These are phyloP conservation scores for Caradrina kadenii DNA, from an alignment of 2,888 invertebrate species.

Conservation along the genomic window DNA sequence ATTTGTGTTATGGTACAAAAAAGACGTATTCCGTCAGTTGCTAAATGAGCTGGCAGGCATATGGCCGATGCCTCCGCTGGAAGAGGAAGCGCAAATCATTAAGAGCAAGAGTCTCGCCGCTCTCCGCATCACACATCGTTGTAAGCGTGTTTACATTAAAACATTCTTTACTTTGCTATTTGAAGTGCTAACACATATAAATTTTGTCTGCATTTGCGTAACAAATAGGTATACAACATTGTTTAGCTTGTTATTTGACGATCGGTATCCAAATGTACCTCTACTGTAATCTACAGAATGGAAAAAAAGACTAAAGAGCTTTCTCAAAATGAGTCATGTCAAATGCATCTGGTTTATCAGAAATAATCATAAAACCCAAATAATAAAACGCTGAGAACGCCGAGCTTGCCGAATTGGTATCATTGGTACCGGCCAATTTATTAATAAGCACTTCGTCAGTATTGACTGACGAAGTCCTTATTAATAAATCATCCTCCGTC, in stretches of 20 bases:
- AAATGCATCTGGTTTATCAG: neutral
- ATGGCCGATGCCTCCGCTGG: conserved; percentile 83
- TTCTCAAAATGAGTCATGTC: conserved; percentile 26
- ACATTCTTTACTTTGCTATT: conserved; percentile 30
- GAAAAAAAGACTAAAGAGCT: neutral
- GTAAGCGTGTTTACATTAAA: conserved; percentile 68
- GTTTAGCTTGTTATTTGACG: conserved; percentile 6
- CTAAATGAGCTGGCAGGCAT: conserved; percentile 80
- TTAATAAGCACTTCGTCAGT: no score
- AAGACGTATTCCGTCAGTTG: conserved; percentile 79
- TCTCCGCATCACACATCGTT: conserved; percentile 78
- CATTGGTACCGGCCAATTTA: no score
- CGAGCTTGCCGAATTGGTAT: conserved; percentile 9
- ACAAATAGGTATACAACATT: neutral
- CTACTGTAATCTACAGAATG: no score
- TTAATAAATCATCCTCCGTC: no score
- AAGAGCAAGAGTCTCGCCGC: conserved; percentile 80
- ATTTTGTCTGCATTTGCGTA: neutral
- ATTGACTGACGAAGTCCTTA: neutral
- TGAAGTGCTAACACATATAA: conserved; percentile 23
- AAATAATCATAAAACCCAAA: conserved; percentile 29
- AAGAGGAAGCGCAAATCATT: conserved; percentile 74
- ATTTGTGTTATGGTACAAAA: conserved; percentile 84
- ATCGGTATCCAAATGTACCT: conserved; percentile 11
- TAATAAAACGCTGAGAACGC: neutral